Evolutionary conservation across 2,888 invertebrate genomes (phyloP), one percentile per base, ranked within the genome.

Genomic region (Meiosimyza platycephala): DNA sequence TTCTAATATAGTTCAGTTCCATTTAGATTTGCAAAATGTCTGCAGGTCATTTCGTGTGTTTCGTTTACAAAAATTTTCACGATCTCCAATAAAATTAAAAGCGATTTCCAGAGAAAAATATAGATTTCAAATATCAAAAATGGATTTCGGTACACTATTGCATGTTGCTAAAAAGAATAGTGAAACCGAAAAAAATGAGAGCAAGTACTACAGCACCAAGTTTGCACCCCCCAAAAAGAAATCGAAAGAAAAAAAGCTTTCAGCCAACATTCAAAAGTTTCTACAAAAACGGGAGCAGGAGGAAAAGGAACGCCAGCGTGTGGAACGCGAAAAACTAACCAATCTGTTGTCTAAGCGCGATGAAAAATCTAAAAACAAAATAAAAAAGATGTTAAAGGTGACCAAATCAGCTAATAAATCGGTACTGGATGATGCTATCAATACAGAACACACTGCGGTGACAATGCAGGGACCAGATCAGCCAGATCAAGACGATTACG

Each of bases 331-430:
- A 78, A 93, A 92, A 82, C 90, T 91, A 66, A 91, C 93, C 0
- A 91, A 91, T 72, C 82, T 93, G 63, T 81, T 90, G 52, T 90
- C 92, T 1, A 88, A 91, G 87, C 88, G 93, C 33, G 94, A 94
- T 83, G 78, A 79, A 18, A 94, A 94, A 82, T 91, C 93, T 0
- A 89, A 92, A 78, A 91, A 92, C 79, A 91, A 94, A 81, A 93
- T 94, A 72, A 92, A 91, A 72, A 93, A 93, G 82, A 93, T 94
- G 89, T 88, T 96, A 55, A 95, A 95, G 88, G 92, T 95, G 0
- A 95, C 95, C 11, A 96, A 96, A 87, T 94, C 95, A 7, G 95
- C 96, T 0, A 95, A 95, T 84, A 95, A 95, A 83, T 93, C 95
- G 4, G 95, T 94, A 2, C 88, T 96, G 76, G 93, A 91, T 59